Percentiles rank a stretch among this genome's conserved stretches.
Evolutionary conservation across 2,113 vertebrate genomes (phyloP).

Genomic region (Heliornis fulica): DNA sequence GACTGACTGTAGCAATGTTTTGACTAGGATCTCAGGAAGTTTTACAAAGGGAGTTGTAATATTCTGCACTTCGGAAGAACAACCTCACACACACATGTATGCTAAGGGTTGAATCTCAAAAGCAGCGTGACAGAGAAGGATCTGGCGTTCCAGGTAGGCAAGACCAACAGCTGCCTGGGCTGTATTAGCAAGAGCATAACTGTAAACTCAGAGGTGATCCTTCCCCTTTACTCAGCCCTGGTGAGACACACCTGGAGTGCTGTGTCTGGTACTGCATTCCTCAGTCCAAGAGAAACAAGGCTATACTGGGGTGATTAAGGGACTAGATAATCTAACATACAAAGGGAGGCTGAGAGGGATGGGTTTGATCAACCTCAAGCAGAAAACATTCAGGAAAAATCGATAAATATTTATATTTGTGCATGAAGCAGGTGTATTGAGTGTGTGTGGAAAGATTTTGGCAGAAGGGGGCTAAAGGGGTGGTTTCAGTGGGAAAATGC

Average conservation of each 20-base stretch:
- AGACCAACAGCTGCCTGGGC: neutral
- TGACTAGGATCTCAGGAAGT: neutral
- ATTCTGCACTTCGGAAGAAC: neutral
- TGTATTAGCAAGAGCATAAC: neutral
- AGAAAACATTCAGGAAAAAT: neutral
- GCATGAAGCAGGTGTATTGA: neutral
- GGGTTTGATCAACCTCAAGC: neutral
- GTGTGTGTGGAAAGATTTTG: neutral
- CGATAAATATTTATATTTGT: neutral
- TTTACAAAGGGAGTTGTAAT: neutral
- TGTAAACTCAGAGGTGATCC: neutral
- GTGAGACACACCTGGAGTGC: neutral
- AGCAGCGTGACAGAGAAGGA: neutral
- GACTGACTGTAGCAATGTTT: neutral
- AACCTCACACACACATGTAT: neutral
- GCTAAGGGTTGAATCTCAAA: neutral
- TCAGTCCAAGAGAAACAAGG: neutral
- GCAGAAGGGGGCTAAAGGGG: accelerated
- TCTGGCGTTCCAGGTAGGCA: neutral
- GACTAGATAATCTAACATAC: neutral
- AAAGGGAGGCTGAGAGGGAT: neutral
- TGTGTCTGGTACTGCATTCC: neutral
- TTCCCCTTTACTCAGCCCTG: neutral
- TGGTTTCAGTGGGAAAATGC: neutral
- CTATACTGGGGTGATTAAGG: neutral